Conservation (phyloP, 2,888 invertebrate genomes). For the Tetranychus truncatus region DNA sequence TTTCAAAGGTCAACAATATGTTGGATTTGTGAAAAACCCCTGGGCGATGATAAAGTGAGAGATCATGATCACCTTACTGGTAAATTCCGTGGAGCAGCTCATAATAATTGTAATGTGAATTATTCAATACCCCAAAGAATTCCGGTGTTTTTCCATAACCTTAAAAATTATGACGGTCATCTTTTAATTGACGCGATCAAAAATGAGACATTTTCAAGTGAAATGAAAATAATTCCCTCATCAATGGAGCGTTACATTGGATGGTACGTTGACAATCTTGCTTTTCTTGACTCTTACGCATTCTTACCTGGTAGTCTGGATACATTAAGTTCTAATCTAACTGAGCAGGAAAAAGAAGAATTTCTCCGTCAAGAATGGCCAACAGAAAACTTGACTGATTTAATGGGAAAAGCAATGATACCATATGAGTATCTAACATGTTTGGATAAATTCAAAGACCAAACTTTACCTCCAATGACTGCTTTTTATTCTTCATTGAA, state of each 20-base stretch:
- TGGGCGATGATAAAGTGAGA: not conserved
- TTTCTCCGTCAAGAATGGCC: not conserved
- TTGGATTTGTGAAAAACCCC: not conserved
- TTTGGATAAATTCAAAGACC: not conserved
- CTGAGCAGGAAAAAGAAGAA: not conserved
- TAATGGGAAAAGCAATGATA: not conserved
- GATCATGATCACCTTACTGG: slow-evolving; percentile 5
- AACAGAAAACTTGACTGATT: not conserved
- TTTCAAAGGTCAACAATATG: not conserved
- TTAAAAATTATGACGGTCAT: not conserved
- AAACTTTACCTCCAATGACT: not conserved
- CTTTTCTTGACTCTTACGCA: too few relatives aligned
- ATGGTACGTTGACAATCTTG: not conserved
- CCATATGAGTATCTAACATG: not conserved
- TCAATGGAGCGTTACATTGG: not conserved
- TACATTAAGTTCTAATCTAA: not conserved
- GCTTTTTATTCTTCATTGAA: not conserved
- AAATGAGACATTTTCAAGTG: not conserved
- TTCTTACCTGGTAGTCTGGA: too few relatives aligned
- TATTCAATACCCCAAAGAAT: not conserved
- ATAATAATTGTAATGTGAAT: not conserved
- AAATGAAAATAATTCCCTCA: not conserved
- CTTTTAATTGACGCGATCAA: not conserved
- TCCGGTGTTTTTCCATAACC: not conserved
- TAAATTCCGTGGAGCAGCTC: not conserved